Percentiles rank a stretch among this genome's conserved stretches.
Evolutionary conservation across 92 coral and sea anemone species (phyloP).

Genomic region (Plumapathes pennacea): DNA sequence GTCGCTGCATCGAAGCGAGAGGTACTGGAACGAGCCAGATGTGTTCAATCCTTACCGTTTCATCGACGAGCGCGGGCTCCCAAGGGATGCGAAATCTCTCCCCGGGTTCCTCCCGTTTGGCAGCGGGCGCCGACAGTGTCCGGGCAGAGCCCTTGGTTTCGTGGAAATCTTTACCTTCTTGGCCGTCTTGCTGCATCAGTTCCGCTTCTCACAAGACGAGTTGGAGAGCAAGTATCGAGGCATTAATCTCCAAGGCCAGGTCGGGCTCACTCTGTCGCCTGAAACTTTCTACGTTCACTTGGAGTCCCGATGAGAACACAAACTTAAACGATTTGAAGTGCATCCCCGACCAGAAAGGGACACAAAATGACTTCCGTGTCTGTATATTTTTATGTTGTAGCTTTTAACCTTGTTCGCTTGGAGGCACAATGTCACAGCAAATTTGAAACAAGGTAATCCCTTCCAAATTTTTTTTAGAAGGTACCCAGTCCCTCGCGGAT

Average conservation of each 20-base stretch:
- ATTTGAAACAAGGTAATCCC: too few relatives aligned
- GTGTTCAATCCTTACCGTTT: conserved; percentile 43
- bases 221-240: conserved; percentile 19
- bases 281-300: conserved; percentile 4
- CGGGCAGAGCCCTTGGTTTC: conserved; percentile 22
- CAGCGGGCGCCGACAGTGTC: conserved; percentile 40
- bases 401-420: too few relatives aligned
- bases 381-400: too few relatives aligned
- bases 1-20: conserved; percentile 42
- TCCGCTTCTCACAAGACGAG: conserved; percentile 38
- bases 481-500: too few relatives aligned
- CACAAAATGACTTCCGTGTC: too few relatives aligned
- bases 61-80: conserved; percentile 20
- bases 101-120: conserved; percentile 41
- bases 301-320: too few relatives aligned
- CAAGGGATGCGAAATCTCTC: conserved; percentile 25
- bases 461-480: too few relatives aligned
- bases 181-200: conserved; percentile 21
- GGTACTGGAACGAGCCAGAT: conserved; percentile 43
- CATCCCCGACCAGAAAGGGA: too few relatives aligned
- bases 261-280: conserved; percentile 11
- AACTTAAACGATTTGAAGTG: too few relatives aligned
- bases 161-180: conserved; percentile 7
- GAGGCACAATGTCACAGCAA: too few relatives aligned
- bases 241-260: conserved; percentile 13